Base-by-base conservation (phyloP, 2,113 vertebrate species). In the Calidris pygmaea region DNA sequence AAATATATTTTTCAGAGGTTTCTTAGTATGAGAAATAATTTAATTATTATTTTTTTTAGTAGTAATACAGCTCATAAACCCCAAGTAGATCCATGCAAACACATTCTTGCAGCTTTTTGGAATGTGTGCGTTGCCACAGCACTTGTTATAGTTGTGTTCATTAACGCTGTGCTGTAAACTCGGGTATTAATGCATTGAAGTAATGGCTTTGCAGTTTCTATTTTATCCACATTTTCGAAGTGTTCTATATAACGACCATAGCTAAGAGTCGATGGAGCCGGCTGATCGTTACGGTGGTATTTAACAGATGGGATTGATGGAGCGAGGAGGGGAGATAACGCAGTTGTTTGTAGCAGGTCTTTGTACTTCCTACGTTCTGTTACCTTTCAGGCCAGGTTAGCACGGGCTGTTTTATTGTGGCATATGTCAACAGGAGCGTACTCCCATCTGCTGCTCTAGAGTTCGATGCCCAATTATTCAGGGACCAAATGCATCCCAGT, bases 401-500 rank as follows among this genome's bases (percentile, higher is more conserved):
- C 97, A 72, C 9, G 7, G 94, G 97, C 96, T 95, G 93, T 95
- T 98, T 98, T 97, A 96, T 97, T 92, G 95, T 92, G 97, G 97
- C 98, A 97, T 98, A 95, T 99, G 98, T 98, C 98, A 98, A 95
- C 97, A 98, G 97, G 95, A 97, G 97, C 87, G 96, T 96, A 85
- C 94, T 96, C 97, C 98, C 98, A 99, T 99, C 99, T 99, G 99
- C 98, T 95, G 95, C 97, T 34, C 78, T 87, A 72, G 88, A 58
- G 96, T 87, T 93, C 92, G 97, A 62, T 98, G 97, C 97, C 97
- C 97, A 90, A 93, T 34, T 95, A 92, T 95, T 94, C 81, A 7
- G 83, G 94, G 95, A 84, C 96, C 85, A 89, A 93, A 78, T 65
- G 72, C 91, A 50, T 92, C 74, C 58, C 98, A 92, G 97, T 98